Evolutionary conservation across 2,113 vertebrate species (phyloP), one percentile per base, ranked within the genome.

Genomic region (Percopsis transmontana): DNA sequence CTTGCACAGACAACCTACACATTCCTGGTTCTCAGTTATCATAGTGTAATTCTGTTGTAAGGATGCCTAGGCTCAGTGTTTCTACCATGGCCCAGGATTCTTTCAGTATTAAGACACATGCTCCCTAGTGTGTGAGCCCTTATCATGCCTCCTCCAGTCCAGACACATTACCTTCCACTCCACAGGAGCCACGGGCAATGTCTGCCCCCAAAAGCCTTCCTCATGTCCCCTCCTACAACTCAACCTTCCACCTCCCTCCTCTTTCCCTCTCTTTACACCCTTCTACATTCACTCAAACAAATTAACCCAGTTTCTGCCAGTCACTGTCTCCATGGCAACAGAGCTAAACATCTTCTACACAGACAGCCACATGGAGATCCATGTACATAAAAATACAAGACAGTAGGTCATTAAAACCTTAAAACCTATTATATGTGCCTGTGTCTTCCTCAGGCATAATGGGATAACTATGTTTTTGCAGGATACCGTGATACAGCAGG

Each of bases 151-250:
- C 42, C 38, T 18, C 69, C 70, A 66, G 83, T 89, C 89, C 80
- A 91, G 90, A 89, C 89, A 68, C 76, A 86, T 90, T 90, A 65
- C 70, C 83, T 88, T 91, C 82, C 88, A 90, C 89, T 88, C 74
- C 88, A 87, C 76, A 81, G 88, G 79, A 83, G 85, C 77, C 82
- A 75, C 38, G 52, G 72, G 58, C 68, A 56, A 19, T 19, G 76
- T 81, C 76, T 85, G 69, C 68, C 44, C 23, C 16, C 20, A 69
- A 58, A n/a, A 80, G 76, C 74, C 77, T 70, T 60, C 27, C 53
- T 21, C 23, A 19, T 45, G 21, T 52, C 71, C 58, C 68, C 74
- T 72, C 59, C 74, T 55, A 38, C 14, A n/a, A 3, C 54, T 33
- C 74, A 52, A 45, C 50, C 65, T 58, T 74, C 72, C 76, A 79